Conservation (phyloP, 64 coral and sea anemone species). For the Pocillopora damicornis region DNA sequence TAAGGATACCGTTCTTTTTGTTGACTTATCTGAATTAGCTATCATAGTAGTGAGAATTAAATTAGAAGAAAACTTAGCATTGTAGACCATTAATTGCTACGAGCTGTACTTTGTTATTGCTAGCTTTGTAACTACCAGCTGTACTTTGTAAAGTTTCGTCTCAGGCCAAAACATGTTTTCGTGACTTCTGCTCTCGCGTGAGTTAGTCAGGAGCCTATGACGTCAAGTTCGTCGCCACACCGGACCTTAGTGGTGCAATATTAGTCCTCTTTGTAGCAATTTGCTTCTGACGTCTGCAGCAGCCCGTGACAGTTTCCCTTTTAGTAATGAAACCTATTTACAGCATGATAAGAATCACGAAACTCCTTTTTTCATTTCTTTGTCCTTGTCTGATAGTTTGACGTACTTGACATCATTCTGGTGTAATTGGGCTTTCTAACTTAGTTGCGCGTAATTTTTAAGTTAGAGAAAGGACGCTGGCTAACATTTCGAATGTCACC, state of each 20-base stretch:
- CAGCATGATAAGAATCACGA: slow-evolving; percentile 22
- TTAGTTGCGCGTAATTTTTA: neutral
- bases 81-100: neutral
- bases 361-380: slow-evolving; percentile 10
- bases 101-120: neutral
- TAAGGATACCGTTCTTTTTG: neutral
- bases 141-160: neutral
- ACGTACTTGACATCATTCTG: neutral
- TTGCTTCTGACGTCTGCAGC: slow-evolving; percentile 22
- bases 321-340: slow-evolving; percentile 34
- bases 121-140: neutral
- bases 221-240: slow-evolving; percentile 42
- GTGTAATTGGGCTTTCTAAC: neutral
- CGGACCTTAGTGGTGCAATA: slow-evolving; percentile 27
- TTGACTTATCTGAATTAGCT: neutral
- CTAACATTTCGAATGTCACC: neutral
- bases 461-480: neutral
- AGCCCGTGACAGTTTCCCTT: slow-evolving; percentile 29
- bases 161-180: slow-evolving; percentile 9
- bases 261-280: slow-evolving; percentile 1
- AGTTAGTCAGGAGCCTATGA: slow-evolving; percentile 18
- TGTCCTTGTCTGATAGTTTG: neutral
- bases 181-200: slow-evolving; percentile 27
- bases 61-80: neutral
- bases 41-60: neutral